Conservation (phyloP, 1,140 invertebrate species). For the Pemphigus obesinymphae region DNA sequence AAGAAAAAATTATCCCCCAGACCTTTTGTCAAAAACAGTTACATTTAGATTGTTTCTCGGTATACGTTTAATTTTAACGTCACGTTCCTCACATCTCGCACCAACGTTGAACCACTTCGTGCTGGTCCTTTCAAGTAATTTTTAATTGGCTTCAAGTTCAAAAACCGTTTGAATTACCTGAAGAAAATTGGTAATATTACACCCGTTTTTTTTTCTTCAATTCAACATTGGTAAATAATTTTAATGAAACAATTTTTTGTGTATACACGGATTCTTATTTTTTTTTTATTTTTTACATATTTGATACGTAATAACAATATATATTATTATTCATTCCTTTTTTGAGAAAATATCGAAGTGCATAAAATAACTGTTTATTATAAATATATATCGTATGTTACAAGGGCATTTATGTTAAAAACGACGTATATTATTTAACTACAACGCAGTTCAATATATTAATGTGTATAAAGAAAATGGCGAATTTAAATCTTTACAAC, state of each 20-base stretch:
- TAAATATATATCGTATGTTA: not conserved
- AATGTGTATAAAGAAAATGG: too few relatives aligned
- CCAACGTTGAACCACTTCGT: too few relatives aligned
- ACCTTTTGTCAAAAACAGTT: conserved; percentile 22
- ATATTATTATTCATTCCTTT: not conserved
- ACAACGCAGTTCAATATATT: too few relatives aligned
- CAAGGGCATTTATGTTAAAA: too few relatives aligned
- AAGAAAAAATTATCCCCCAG: not conserved
- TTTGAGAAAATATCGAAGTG: not conserved
- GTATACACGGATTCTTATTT: too few relatives aligned
- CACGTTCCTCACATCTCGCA: too few relatives aligned
- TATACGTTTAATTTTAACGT: not conserved
- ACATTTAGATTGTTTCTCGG: not conserved
- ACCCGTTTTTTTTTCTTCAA: not conserved
- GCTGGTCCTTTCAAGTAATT: not conserved
- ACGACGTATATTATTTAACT: too few relatives aligned
- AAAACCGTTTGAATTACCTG: not conserved
- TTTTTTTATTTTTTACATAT: too few relatives aligned
- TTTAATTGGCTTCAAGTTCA: conserved; percentile 5
- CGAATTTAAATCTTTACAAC: too few relatives aligned
- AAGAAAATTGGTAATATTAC: too few relatives aligned
- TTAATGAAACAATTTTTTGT: not conserved
- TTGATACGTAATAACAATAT: not conserved
- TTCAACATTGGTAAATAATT: not conserved
- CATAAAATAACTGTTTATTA: not conserved